A percentile compares a stretch with the other conserved stretches of the same genome.
phyloP scores from a whole-genome alignment of 2,797 vertebrate genomes.

The Etheostoma nigrum region DNA sequence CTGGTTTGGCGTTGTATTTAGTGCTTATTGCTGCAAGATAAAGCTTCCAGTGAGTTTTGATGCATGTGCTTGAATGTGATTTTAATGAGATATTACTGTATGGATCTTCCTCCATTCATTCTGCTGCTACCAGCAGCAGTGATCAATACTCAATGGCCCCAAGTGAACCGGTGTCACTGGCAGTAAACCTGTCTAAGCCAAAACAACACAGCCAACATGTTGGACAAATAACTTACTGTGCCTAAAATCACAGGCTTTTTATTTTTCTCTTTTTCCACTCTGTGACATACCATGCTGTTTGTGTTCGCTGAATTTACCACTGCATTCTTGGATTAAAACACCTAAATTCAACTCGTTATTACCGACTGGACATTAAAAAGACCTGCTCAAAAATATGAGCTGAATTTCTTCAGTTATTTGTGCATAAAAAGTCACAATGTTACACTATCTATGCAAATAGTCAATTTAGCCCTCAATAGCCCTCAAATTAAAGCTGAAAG shows the following conservation, averaged over 20 bases:
- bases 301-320: background rate
- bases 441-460: background rate
- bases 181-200: background rate
- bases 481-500: conserved; percentile 28
- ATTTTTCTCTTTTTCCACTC: background rate
- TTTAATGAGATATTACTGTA: background rate
- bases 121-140: background rate
- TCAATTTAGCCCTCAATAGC: no score
- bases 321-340: background rate
- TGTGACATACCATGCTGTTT: background rate
- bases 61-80: background rate
- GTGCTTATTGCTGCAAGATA: background rate
- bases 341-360: background rate
- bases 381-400: background rate
- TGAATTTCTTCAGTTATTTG: conserved; percentile 4
- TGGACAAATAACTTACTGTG: background rate
- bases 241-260: conserved; percentile 10
- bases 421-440: background rate
- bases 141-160: background rate
- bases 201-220: conserved; percentile 9
- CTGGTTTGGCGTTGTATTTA: background rate
- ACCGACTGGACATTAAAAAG: background rate
- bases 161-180: background rate
- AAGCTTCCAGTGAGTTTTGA: background rate
- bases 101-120: background rate